Evolutionary conservation across 2,797 vertebrate species (phyloP).

Genomic region (Podarcis siculus): DNA sequence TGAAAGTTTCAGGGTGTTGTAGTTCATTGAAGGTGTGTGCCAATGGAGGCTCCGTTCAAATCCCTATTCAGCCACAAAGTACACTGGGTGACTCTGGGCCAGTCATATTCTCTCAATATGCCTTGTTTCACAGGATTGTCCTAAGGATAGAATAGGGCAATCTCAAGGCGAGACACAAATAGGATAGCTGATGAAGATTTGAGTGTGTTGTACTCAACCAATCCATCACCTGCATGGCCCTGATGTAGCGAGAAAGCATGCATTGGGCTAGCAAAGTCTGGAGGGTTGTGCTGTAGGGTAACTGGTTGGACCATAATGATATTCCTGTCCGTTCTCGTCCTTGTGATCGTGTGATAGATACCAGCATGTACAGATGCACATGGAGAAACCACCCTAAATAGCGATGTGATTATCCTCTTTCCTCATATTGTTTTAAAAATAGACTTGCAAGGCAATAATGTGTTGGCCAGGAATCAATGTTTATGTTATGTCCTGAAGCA

Average conservation of each 20-base stretch:
- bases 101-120: too few relatives aligned
- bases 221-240: not conserved
- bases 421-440: slow-evolving; percentile 23
- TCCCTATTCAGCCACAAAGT: not conserved
- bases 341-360: slow-evolving; percentile 5
- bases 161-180: not conserved
- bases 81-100: too few relatives aligned
- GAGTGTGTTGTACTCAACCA: not conserved
- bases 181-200: not conserved
- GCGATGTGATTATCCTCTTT: not conserved
- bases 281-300: not conserved
- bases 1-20: not conserved
- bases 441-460: not conserved
- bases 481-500: not conserved
- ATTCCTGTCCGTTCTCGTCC: not conserved
- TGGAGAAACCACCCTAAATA: not conserved
- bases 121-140: too few relatives aligned
- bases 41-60: not conserved
- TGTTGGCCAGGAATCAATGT: not conserved
- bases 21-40: not conserved
- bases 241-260: not conserved
- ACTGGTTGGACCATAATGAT: not conserved
- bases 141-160: not conserved
- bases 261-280: not conserved
- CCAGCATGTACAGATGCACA: not conserved